Evolutionary conservation across 2,113 vertebrate genomes (phyloP), one percentile per base, ranked within the genome.

Genomic region (Pseudonaja textilis): DNA sequence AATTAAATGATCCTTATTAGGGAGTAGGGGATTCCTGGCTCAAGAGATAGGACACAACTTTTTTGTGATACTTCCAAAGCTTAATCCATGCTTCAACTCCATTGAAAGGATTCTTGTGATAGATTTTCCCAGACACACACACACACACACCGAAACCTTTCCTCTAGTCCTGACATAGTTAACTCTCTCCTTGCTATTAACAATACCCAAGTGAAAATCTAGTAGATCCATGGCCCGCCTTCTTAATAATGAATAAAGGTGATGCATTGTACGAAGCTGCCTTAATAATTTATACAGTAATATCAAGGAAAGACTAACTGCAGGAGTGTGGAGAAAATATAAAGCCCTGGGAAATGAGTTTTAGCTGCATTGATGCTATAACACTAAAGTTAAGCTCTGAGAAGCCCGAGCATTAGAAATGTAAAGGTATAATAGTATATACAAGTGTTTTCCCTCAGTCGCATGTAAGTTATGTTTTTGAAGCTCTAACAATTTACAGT

Each of bases 161-260:
- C 92, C 90, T 95, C 91, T 95, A 90, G 22, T 69, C 90, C 64
- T 96, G 89, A 52, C 25, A 52, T 88, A 47, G 69, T 91, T 94
- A 91, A 85, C 18, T 91, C 92, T 92, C 91, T 86, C 89, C 87
- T 94, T 92, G 59, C 94, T 97, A 96, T 96, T 96, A 96, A 97
- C 92, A 94, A 50, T 61, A 95, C 85, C 56, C 93, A 91, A 95
- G 93, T 94, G 93, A 95, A 97, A 95, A 96, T 96, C 94, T 7
- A 59, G 91, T 90, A 95, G 91, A 91, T 97, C 95, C 95, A 87
- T 95, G 94, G 92, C 93, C 95, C 96, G 89, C 91, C 96, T 96
- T 92, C 93, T 97, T 95, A 97, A 97, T 97, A 97, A 97, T 97
- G 96, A 97, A 97, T 97, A 97, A 97, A 96, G 93, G 93, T 96